phyloP scores from a whole-genome alignment of 2,888 invertebrate genomes.

The Coecobrya sp. region DNA sequence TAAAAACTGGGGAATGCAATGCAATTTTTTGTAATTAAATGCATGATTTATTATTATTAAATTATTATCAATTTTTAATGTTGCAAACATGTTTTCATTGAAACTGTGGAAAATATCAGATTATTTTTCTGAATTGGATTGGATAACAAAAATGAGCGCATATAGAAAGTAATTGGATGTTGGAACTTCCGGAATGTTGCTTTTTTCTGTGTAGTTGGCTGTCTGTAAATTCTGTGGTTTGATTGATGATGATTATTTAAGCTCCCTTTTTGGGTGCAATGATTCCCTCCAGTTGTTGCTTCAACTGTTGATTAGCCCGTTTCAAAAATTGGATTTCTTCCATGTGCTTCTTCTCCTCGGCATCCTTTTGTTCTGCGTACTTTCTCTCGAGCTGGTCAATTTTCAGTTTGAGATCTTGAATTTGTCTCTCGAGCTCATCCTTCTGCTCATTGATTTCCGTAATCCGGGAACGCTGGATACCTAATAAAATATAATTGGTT shows the following conservation, averaged over 20 bases:
- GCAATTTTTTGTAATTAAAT: not conserved
- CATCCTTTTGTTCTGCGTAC: slow-evolving; percentile 94
- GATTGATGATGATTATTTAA: slow-evolving; percentile 1
- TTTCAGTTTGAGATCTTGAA: slow-evolving; percentile 91
- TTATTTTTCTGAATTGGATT: no score
- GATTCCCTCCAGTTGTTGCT: slow-evolving; percentile 98
- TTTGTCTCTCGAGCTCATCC: slow-evolving; percentile 90
- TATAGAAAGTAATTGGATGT: no score
- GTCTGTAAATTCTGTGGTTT: no score
- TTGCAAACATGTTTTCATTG: not conserved
- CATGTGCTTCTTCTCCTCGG: slow-evolving; percentile 96
- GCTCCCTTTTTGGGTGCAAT: slow-evolving; percentile 95
- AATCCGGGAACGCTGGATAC: slow-evolving; percentile 97
- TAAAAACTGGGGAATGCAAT: not conserved
- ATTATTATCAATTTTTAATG: not conserved
- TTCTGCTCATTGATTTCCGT: slow-evolving; percentile 92
- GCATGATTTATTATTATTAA: slow-evolving; percentile 2
- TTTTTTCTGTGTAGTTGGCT: not conserved
- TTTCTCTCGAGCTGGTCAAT: slow-evolving; percentile 95
- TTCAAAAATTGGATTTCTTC: slow-evolving; percentile 97
- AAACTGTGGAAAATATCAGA: no score
- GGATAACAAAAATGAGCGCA: no score
- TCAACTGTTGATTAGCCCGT: slow-evolving; percentile 97
- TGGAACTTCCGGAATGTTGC: not conserved
- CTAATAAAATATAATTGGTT: no score